Conservation (phyloP, 2,888 invertebrate species). For the Tricholauxania praeusta region DNA sequence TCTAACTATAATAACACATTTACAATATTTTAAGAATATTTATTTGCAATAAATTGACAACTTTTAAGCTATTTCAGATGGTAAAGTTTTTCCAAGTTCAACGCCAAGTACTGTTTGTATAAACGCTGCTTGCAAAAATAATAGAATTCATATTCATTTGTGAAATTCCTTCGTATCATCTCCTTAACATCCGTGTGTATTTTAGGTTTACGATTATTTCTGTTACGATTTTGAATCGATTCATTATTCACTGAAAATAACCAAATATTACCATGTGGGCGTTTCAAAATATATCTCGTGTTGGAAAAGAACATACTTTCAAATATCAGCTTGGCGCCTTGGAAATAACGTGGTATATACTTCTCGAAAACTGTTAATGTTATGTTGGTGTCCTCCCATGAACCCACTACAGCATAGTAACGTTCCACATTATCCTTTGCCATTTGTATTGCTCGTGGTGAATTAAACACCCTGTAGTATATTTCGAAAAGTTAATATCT, state of each 20-base stretch:
- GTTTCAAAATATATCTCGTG: not conserved
- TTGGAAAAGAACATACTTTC: slow-evolving; percentile 74
- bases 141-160: slow-evolving; percentile 90
- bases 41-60: too few relatives aligned
- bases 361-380: slow-evolving; percentile 85
- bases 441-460: slow-evolving; percentile 81
- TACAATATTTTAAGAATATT: too few relatives aligned
- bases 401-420: slow-evolving; percentile 88
- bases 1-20: too few relatives aligned
- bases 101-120: slow-evolving; percentile 74
- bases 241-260: slow-evolving; percentile 52
- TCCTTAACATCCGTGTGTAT: slow-evolving; percentile 86
- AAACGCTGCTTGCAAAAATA: slow-evolving; percentile 88
- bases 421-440: slow-evolving; percentile 87
- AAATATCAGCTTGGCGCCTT: slow-evolving; percentile 80
- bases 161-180: slow-evolving; percentile 86
- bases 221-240: slow-evolving; percentile 75
- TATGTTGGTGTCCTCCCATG: slow-evolving; percentile 87
- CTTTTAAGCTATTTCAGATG: not conserved
- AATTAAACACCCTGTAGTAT: slow-evolving; percentile 82
- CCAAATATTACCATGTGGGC: not conserved
- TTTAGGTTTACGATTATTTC: slow-evolving; percentile 86
- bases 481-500: not conserved
- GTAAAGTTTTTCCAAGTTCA: slow-evolving; percentile 50
- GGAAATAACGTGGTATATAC: slow-evolving; percentile 86